Percentiles rank a stretch among this genome's conserved stretches.
Evolutionary conservation across 2,888 invertebrate species (phyloP).

Genomic region (Synanthedon formicaeformis): DNA sequence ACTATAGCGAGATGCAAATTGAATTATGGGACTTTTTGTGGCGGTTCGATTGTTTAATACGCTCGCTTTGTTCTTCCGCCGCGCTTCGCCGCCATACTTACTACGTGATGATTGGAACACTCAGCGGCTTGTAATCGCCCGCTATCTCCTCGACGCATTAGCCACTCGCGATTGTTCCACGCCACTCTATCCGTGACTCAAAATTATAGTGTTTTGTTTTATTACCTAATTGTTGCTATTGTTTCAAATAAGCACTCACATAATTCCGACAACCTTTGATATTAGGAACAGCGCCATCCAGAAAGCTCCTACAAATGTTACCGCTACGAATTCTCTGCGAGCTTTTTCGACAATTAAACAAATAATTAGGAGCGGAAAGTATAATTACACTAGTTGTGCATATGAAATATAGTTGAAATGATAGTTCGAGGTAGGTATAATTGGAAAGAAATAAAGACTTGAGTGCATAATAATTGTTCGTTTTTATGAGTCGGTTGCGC

Average conservation of each 20-base stretch:
- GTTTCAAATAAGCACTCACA: conserved; percentile 26
- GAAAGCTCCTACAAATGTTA: neutral
- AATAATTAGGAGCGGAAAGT: conserved; percentile 22
- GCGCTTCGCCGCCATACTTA: conserved; percentile 15
- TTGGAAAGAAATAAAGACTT: conserved; percentile 41
- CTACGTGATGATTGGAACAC: conserved; percentile 61
- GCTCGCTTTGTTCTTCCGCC: conserved; percentile 59
- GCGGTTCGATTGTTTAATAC: conserved; percentile 59
- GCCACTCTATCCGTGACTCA: conserved; percentile 48
- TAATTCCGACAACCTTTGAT: neutral
- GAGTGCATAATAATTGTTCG: conserved; percentile 47
- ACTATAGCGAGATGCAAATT: conserved; percentile 67
- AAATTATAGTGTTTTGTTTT: conserved; percentile 64
- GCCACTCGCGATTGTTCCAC: conserved; percentile 39
- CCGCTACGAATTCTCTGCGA: neutral
- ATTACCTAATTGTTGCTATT: conserved; percentile 65
- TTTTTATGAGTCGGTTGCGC: conserved; percentile 37
- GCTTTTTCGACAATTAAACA: conserved; percentile 4
- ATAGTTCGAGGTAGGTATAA: conserved; percentile 26
- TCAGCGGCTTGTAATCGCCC: conserved; percentile 53
- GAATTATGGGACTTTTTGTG: conserved; percentile 69
- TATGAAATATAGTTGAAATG: conserved; percentile 34
- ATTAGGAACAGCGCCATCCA: neutral
- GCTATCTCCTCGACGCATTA: conserved; percentile 26
- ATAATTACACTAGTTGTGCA: conserved; percentile 22